phyloP scores from a whole-genome alignment of 2,888 invertebrate species.

The Clunio marinus region DNA sequence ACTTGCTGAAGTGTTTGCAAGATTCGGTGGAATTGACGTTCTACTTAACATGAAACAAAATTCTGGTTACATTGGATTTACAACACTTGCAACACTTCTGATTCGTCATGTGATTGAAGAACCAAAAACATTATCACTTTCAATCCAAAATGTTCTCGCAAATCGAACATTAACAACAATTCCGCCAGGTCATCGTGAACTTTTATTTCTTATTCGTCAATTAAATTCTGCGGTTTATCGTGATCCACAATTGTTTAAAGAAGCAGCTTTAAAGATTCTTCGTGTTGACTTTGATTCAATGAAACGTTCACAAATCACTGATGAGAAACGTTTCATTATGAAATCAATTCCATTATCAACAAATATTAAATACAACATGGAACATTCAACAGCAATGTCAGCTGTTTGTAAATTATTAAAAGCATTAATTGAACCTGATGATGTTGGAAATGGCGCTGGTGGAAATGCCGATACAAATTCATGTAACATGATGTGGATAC shows the following conservation, averaged over 20 bases:
- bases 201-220: slow-evolving; percentile 69
- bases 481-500: slow-evolving; percentile 36
- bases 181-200: slow-evolving; percentile 70
- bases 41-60: slow-evolving; percentile 67
- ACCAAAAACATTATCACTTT: slow-evolving; percentile 63
- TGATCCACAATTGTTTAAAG: slow-evolving; percentile 63
- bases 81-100: slow-evolving; percentile 68
- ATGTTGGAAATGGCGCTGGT: no score
- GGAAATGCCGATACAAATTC: no score
- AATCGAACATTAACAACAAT: slow-evolving; percentile 64
- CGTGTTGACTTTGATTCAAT: slow-evolving; percentile 62
- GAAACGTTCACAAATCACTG: slow-evolving; percentile 47
- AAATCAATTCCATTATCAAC: slow-evolving; percentile 59
- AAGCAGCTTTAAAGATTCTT: slow-evolving; percentile 64
- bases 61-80: slow-evolving; percentile 69
- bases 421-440: slow-evolving; percentile 58
- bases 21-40: slow-evolving; percentile 67
- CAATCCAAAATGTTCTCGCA: slow-evolving; percentile 75
- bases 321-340: slow-evolving; percentile 61
- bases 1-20: slow-evolving; percentile 67
- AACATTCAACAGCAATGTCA: slow-evolving; percentile 56
- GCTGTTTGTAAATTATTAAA: slow-evolving; percentile 64
- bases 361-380: slow-evolving; percentile 48
- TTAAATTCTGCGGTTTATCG: slow-evolving; percentile 74
- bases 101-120: slow-evolving; percentile 77